A percentile compares a stretch with the other conserved stretches of the same genome.
Evolutionary conservation across 2,113 vertebrate species (phyloP).

Genomic region (Saguinus midas): DNA sequence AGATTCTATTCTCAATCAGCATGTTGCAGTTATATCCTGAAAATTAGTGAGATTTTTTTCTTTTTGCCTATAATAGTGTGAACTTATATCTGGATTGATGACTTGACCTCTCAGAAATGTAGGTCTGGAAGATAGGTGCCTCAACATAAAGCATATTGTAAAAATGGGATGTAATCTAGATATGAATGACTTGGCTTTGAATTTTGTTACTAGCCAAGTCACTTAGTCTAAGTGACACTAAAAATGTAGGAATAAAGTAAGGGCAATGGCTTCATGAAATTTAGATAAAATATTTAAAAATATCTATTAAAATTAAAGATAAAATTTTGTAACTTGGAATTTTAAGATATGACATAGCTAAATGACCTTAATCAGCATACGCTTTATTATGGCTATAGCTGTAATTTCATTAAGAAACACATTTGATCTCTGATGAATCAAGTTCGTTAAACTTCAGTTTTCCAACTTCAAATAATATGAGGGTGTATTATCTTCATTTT

Average conservation of each 20-base stretch:
- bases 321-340: not conserved
- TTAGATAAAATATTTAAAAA: conserved; percentile 8
- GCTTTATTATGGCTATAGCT: not conserved
- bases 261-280: not conserved
- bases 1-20: not conserved
- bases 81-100: not conserved
- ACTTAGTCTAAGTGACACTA: not conserved
- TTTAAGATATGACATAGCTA: not conserved
- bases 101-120: not conserved
- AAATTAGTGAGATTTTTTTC: not conserved
- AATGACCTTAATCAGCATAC: not conserved
- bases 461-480: not conserved
- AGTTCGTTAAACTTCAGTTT: not conserved
- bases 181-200: not conserved
- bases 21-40: not conserved
- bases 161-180: not conserved
- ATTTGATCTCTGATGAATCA: not conserved
- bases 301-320: not conserved
- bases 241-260: not conserved
- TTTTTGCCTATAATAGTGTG: not conserved
- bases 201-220: not conserved
- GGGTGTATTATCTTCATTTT: not conserved
- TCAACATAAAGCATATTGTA: not conserved
- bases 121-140: not conserved
- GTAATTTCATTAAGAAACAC: not conserved